Evolutionary conservation across 2,797 vertebrate genomes (phyloP).

Genomic region (Psittacula derbiana): DNA sequence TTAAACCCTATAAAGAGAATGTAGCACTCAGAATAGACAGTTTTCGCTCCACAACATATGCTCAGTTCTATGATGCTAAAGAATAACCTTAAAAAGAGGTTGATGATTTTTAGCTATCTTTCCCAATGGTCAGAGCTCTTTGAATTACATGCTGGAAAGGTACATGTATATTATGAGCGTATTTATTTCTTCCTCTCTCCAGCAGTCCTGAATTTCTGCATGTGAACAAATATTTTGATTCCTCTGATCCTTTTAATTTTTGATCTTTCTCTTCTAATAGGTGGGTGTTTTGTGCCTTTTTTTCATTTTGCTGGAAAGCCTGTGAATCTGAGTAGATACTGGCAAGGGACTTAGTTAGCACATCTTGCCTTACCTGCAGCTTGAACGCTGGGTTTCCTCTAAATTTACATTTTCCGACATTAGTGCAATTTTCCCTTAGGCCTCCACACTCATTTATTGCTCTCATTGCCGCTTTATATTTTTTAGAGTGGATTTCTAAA

Average conservation of each 20-base stretch:
- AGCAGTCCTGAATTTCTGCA: slow-evolving; percentile 76
- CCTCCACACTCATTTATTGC: neutral
- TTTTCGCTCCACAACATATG: neutral
- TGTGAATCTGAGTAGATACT: neutral
- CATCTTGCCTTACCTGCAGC: neutral
- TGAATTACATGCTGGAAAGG: neutral
- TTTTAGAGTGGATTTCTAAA: neutral
- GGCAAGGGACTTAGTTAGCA: neutral
- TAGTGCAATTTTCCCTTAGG: neutral
- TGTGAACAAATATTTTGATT: slow-evolving; percentile 57
- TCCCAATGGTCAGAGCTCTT: neutral
- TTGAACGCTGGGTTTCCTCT: neutral
- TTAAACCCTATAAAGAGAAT: neutral
- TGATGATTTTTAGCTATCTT: neutral
- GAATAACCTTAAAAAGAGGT: neutral
- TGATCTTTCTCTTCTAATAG: slow-evolving; percentile 77
- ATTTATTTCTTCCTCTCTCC: slow-evolving; percentile 19
- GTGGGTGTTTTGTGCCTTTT: slow-evolving; percentile 66
- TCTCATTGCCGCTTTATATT: neutral
- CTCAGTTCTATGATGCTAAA: neutral
- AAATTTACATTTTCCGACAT: neutral
- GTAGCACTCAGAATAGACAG: neutral
- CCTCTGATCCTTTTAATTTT: slow-evolving; percentile 75
- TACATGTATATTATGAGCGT: neutral
- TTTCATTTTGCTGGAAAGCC: neutral